Conservation (phyloP, 92 coral and sea anemone genomes). For the Meandrina meandrites region DNA sequence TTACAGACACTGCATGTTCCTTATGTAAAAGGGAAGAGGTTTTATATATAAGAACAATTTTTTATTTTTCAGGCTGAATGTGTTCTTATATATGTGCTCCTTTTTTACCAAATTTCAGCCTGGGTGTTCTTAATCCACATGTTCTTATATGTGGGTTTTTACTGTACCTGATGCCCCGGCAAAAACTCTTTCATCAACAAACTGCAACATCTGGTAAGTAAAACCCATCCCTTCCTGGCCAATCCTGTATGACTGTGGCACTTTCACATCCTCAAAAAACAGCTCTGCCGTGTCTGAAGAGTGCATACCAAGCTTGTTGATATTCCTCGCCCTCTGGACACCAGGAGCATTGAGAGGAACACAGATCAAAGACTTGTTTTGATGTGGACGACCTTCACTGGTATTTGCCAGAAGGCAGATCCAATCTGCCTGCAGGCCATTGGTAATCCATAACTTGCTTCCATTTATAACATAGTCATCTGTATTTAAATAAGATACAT, state of each 20-base stretch:
- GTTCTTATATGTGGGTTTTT: too few relatives aligned
- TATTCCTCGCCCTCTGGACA: slow-evolving; percentile 72
- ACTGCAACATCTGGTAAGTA: slow-evolving; percentile 94
- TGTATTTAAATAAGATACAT: too few relatives aligned
- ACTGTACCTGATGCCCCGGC: slow-evolving; percentile 96
- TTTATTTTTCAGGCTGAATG: too few relatives aligned
- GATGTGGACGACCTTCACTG: slow-evolving; percentile 81
- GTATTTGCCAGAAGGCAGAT: slow-evolving; percentile 96
- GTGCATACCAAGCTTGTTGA: slow-evolving; percentile 96
- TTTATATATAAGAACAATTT: too few relatives aligned
- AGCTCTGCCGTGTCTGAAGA: slow-evolving; percentile 98
- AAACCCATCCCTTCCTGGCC: slow-evolving; percentile 96
- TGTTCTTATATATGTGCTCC: too few relatives aligned
- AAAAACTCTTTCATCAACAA: slow-evolving; percentile 97
- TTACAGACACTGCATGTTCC: too few relatives aligned
- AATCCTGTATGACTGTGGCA: slow-evolving; percentile 91
- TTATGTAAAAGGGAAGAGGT: too few relatives aligned
- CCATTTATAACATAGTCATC: slow-evolving; percentile 98
- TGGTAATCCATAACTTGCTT: slow-evolving; percentile 96
- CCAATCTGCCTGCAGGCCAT: slow-evolving; percentile 99
- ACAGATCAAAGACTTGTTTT: slow-evolving; percentile 86
- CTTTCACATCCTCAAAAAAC: slow-evolving; percentile 93
- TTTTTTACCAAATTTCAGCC: too few relatives aligned
- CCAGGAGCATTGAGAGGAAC: slow-evolving; percentile 88
- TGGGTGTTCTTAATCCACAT: too few relatives aligned